These are phyloP conservation scores for Peromyscus nudipes DNA, from an alignment of 2,797 vertebrate genomes.

Conservation along the genomic window DNA sequence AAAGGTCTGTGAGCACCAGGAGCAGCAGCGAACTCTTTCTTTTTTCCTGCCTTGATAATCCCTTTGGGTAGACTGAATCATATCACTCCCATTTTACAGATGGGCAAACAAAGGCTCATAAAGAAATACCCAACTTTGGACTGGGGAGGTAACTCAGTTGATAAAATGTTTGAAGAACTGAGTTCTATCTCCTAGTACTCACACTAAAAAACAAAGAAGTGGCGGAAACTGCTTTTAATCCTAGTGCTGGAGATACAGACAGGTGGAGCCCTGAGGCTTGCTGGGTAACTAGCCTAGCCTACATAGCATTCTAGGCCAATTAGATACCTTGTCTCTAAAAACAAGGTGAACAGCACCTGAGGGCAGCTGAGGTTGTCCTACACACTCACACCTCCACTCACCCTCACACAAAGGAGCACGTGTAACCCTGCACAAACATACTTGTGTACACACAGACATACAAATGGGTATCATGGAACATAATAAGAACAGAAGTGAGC, in stretches of 20 bases:
- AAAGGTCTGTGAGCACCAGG: conserved; percentile 43
- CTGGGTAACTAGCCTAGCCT: neutral
- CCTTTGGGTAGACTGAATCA: neutral
- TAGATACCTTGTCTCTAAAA: neutral
- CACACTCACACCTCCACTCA: neutral
- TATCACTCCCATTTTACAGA: conserved; percentile 62
- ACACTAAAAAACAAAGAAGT: neutral
- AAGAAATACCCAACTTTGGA: neutral
- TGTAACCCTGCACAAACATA: neutral
- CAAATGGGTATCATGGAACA: neutral
- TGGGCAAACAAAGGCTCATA: conserved; percentile 44
- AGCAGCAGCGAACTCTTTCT: neutral
- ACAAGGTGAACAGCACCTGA: neutral
- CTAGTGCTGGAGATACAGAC: neutral
- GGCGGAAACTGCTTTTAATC: neutral
- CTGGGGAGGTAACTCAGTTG: neutral
- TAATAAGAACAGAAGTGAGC: neutral
- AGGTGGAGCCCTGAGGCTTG: neutral
- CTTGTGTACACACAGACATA: neutral
- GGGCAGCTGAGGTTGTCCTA: neutral
- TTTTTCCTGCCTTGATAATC: neutral
- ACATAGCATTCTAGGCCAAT: neutral
- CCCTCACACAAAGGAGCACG: neutral
- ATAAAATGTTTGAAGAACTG: neutral
- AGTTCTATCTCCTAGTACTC: neutral